A percentile compares a stretch with the other conserved stretches of the same genome.
Conservation (phyloP, 92 coral and sea anemone species). For the Phenganax subtilis region DNA sequence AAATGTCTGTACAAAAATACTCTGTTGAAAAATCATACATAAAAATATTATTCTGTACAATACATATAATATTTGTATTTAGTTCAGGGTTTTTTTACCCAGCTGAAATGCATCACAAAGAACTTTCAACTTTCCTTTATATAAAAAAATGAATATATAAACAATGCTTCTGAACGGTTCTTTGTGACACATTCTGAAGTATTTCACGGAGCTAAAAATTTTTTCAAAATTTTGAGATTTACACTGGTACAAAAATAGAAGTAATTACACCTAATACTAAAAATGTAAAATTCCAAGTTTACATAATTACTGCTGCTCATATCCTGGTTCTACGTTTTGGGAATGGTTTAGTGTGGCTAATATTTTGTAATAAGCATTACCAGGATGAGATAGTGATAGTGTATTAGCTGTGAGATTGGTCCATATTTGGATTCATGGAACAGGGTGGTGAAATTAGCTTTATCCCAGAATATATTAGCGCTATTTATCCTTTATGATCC, state of each 20-base stretch:
- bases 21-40: constrained; percentile 35
- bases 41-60: constrained; percentile 36
- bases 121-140: background rate
- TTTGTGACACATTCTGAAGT: background rate
- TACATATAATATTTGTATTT: constrained; percentile 21
- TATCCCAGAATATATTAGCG: constrained; percentile 26
- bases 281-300: background rate
- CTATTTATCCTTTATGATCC: constrained; percentile 21
- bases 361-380: background rate
- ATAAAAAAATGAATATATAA: too few species aligned
- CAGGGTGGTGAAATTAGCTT: constrained; percentile 39
- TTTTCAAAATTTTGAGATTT: background rate
- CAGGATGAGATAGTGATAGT: too few species aligned
- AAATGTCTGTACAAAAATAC: constrained; percentile 41
- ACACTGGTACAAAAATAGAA: constrained; percentile 8
- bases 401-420: background rate
- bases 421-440: constrained; percentile 33
- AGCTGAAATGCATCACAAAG: background rate
- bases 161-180: background rate
- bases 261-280: constrained; percentile 9
- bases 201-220: constrained; percentile 4
- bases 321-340: background rate
- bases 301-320: background rate
- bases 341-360: background rate
- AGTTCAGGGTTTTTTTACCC: background rate